A percentile compares a stretch with the other conserved stretches of the same genome.
phyloP scores from a whole-genome alignment of 2,888 invertebrate species.

The Alviniconcha strummeri region DNA sequence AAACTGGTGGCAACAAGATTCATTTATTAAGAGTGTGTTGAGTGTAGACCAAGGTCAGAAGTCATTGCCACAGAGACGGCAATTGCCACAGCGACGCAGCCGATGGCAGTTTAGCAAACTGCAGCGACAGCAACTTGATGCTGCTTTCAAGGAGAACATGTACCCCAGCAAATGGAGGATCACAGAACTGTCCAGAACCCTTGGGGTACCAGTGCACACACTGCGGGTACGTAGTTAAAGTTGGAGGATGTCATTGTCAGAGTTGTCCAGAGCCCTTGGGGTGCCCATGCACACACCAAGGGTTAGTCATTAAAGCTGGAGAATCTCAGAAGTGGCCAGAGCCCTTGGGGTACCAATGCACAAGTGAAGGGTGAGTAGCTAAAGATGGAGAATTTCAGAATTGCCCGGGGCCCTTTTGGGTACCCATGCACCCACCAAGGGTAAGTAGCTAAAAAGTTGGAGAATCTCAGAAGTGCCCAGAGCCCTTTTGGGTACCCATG shows the following conservation, averaged over 20 bases:
- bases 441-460: no score
- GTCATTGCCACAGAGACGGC: neutral
- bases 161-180: constrained; percentile 26
- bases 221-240: constrained; percentile 10
- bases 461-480: no score
- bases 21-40: neutral
- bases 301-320: neutral
- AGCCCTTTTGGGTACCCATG: no score
- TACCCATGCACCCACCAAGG: no score
- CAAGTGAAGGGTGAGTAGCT: no score
- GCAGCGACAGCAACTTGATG: constrained; percentile 18
- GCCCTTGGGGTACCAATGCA: no score
- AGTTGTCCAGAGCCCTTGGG: neutral
- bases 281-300: neutral
- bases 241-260: neutral
- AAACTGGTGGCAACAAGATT: no score
- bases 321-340: neutral
- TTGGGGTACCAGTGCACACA: constrained; percentile 10
- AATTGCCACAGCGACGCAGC: neutral
- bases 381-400: no score
- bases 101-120: constrained; percentile 3
- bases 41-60: constrained; percentile 9
- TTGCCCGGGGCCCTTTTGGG: no score
- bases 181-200: constrained; percentile 2
- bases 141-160: constrained; percentile 1